Conservation (phyloP, 2,888 invertebrate genomes). For the Muschampia plurimacula region DNA sequence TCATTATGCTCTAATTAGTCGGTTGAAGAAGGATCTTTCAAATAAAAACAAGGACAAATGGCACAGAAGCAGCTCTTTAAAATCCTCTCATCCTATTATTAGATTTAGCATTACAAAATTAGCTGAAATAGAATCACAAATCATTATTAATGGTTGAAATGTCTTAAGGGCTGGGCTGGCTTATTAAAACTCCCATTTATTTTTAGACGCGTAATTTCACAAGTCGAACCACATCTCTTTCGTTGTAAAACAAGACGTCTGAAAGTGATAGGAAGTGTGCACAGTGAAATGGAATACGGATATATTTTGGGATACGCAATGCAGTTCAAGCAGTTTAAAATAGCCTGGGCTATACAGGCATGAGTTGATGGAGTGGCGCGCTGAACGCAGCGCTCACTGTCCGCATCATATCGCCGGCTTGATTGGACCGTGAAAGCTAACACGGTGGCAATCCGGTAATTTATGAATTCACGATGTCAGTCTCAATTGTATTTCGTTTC, state of each 20-base stretch:
- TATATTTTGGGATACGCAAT: slow-evolving; percentile 35
- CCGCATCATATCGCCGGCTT: slow-evolving; percentile 47
- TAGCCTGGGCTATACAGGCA: slow-evolving; percentile 12
- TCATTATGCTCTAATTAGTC: not conserved
- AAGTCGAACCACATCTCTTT: slow-evolving; percentile 9
- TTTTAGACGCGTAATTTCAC: not conserved
- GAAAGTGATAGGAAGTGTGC: slow-evolving; percentile 34
- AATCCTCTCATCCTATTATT: slow-evolving; percentile 5
- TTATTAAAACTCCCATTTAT: not conserved
- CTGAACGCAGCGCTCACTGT: slow-evolving; percentile 41
- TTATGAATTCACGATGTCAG: slow-evolving; percentile 45
- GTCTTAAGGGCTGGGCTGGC: not conserved
- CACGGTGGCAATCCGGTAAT: slow-evolving; percentile 48
- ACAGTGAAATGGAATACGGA: slow-evolving; percentile 30
- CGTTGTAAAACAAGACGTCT: slow-evolving; percentile 7
- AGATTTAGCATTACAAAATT: not conserved
- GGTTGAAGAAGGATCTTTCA: not conserved
- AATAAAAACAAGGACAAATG: not conserved
- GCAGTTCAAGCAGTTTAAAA: slow-evolving; percentile 35
- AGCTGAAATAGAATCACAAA: not conserved
- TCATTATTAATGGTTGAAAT: not conserved
- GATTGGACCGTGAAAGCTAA: slow-evolving; percentile 51
- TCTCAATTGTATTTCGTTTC: slow-evolving; percentile 32
- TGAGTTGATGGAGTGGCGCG: slow-evolving; percentile 6
- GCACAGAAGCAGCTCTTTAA: not conserved